Evolutionary conservation across 2,888 invertebrate genomes (phyloP).

Genomic region (Sycophila texana): DNA sequence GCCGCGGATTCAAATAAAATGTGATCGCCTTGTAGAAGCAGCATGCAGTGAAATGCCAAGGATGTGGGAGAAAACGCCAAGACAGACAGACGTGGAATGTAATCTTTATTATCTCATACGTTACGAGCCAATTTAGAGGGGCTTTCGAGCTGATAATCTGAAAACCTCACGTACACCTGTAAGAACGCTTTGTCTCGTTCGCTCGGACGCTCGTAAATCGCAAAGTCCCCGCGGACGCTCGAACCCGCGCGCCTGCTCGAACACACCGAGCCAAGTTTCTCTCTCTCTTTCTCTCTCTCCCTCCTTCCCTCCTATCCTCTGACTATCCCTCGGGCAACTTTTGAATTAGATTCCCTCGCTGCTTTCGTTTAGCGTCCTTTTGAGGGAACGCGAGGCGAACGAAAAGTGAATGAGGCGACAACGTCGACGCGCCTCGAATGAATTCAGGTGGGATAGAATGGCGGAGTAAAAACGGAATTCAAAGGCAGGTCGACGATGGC

Average conservation of each 20-base stretch:
- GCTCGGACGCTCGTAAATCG: constrained; percentile 44
- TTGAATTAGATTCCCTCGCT: constrained; percentile 52
- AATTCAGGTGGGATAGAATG: neutral
- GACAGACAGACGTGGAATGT: neutral
- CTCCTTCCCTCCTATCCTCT: neutral
- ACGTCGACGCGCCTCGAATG: neutral
- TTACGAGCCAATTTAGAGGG: constrained; percentile 43
- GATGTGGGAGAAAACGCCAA: neutral
- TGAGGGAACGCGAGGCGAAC: constrained; percentile 18
- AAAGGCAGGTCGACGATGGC: neutral
- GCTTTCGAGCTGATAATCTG: constrained; percentile 38
- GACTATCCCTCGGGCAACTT: constrained; percentile 34
- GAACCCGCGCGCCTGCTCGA: neutral
- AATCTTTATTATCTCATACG: constrained; percentile 44
- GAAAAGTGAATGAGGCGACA: constrained; percentile 6
- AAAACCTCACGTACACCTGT: constrained; percentile 23
- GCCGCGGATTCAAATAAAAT: no score
- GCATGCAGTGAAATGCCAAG: neutral
- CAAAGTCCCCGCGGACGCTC: constrained; percentile 42
- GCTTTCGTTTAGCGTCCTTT: constrained; percentile 45
- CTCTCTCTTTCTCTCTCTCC: neutral
- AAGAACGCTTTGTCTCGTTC: constrained; percentile 43
- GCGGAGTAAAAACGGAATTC: neutral
- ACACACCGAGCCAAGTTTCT: constrained; percentile 39
- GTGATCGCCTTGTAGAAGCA: neutral